Evolutionary conservation across 2,113 vertebrate species (phyloP).

Genomic region (Crotalus horridus): DNA sequence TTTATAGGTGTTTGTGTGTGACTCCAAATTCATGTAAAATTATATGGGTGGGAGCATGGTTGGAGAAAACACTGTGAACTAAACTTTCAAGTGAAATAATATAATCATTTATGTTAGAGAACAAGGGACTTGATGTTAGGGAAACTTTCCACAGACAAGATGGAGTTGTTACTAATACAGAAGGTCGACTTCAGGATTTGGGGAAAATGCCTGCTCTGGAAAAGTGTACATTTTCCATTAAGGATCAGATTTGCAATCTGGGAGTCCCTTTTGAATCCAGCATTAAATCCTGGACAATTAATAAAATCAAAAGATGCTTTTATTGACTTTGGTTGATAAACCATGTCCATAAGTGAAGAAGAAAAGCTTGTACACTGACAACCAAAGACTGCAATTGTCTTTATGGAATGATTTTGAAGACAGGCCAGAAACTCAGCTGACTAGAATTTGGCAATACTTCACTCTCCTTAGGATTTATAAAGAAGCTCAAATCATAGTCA

Average conservation of each 20-base stretch:
- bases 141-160: not conserved
- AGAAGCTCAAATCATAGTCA: not conserved
- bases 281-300: not conserved
- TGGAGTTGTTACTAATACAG: not conserved
- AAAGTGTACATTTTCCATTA: not conserved
- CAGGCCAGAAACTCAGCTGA: not conserved
- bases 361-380: not conserved
- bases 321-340: not conserved
- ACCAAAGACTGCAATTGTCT: not conserved
- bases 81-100: slow-evolving; percentile 26
- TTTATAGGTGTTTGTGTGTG: not conserved
- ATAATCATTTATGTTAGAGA: not conserved
- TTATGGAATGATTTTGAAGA: not conserved
- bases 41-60: no score
- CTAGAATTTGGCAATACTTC: not conserved
- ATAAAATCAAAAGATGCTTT: not conserved
- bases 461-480: not conserved
- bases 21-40: not conserved
- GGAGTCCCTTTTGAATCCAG: not conserved
- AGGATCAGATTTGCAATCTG: not conserved
- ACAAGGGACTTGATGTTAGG: not conserved
- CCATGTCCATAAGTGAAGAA: not conserved
- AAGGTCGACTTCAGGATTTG: not conserved
- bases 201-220: not conserved
- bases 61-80: slow-evolving; percentile 16